These are phyloP conservation scores for Apeltes quadracus DNA, from an alignment of 2,113 vertebrate species.

Conservation along the genomic window DNA sequence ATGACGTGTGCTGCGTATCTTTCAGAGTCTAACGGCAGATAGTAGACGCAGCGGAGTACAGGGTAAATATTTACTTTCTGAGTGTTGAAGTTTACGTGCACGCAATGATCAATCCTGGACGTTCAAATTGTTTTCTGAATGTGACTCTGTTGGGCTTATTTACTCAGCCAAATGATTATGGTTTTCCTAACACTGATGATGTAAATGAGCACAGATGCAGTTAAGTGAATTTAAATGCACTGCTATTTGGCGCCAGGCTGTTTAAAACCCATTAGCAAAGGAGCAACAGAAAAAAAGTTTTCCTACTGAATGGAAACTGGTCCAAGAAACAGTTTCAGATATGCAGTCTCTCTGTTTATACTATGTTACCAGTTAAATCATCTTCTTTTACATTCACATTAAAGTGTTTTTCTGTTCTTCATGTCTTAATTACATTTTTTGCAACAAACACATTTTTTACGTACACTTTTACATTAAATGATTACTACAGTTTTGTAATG, in stretches of 20 bases:
- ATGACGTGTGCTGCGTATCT: not conserved
- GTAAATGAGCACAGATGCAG: constrained; percentile 41
- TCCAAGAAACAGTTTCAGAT: not conserved
- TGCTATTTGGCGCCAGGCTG: not conserved
- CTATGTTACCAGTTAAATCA: not conserved
- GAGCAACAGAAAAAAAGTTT: constrained; percentile 21
- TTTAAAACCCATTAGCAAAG: constrained; percentile 34
- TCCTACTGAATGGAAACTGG: not conserved
- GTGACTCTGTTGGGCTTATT: constrained; percentile 32
- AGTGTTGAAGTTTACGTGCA: constrained; percentile 8
- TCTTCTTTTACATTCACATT: not conserved
- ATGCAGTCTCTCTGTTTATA: not conserved
- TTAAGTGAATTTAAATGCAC: constrained; percentile 49
- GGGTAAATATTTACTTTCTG: constrained; percentile 21
- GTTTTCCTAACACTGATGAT: constrained; percentile 30
- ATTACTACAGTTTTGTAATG: no score
- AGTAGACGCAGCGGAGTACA: constrained; percentile 10
- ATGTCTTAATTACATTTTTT: not conserved
- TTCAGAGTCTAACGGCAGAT: constrained; percentile 8
- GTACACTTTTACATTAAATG: no score
- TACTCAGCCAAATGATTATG: constrained; percentile 23
- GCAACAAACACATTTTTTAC: no score
- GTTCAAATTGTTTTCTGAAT: constrained; percentile 22
- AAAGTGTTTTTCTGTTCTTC: not conserved
- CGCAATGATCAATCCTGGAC: constrained; percentile 1